Conservation (phyloP, 1,140 invertebrate species). For the Pogonus chalceus region DNA sequence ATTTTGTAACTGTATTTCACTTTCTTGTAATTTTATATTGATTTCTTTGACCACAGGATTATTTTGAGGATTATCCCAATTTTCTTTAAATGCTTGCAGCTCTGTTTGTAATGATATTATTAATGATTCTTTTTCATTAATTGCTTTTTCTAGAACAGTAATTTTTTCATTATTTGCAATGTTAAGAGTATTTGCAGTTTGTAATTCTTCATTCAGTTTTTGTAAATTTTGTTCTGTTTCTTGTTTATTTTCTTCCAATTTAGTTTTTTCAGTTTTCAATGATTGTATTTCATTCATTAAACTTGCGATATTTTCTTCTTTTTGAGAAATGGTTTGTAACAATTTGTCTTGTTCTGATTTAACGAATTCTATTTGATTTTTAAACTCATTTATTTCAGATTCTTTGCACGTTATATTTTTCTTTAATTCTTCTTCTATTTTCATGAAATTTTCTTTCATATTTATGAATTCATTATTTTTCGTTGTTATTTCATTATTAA, state of each 20-base stretch:
- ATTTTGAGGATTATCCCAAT: neutral
- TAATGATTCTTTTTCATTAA: slow-evolving; percentile 37
- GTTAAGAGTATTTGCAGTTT: slow-evolving; percentile 32
- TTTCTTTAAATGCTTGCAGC: slow-evolving; percentile 24
- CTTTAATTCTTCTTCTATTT: slow-evolving; percentile 36
- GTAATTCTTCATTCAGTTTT: slow-evolving; percentile 36
- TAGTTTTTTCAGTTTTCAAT: slow-evolving; percentile 31
- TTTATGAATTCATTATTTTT: slow-evolving; percentile 41
- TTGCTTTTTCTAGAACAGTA: neutral
- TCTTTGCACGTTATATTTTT: slow-evolving; percentile 36
- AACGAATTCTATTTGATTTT: slow-evolving; percentile 25
- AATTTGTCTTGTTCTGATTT: slow-evolving; percentile 12
- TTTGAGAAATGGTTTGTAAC: neutral
- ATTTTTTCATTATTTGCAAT: neutral
- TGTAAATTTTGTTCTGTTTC: slow-evolving; percentile 37
- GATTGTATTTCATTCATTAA: slow-evolving; percentile 15
- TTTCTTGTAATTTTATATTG: slow-evolving; percentile 19
- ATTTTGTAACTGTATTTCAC: slow-evolving; percentile 20
- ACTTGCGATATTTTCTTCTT: slow-evolving; percentile 13
- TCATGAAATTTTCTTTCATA: slow-evolving; percentile 40
- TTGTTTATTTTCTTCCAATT: slow-evolving; percentile 28
- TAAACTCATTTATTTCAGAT: slow-evolving; percentile 31
- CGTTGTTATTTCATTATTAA: slow-evolving; percentile 34
- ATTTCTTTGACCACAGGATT: slow-evolving; percentile 13
- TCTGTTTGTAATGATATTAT: slow-evolving; percentile 30